Evolutionary conservation across 2,797 vertebrate genomes (phyloP).

Genomic region (Cyclura pinguis): DNA sequence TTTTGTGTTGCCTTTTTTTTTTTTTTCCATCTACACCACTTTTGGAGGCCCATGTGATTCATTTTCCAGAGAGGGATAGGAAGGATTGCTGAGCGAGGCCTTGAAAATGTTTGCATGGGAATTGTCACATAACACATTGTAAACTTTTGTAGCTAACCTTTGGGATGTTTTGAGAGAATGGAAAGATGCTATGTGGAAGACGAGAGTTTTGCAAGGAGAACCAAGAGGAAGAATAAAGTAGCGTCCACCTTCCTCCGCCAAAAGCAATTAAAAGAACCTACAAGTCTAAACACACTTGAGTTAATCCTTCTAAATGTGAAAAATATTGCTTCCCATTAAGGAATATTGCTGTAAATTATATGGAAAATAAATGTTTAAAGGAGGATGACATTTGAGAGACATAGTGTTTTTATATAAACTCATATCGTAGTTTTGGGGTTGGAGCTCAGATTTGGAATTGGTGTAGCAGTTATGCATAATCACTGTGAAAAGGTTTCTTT

Average conservation of each 20-base stretch:
- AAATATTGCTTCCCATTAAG: neutral
- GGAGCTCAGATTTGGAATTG: neutral
- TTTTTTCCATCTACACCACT: neutral
- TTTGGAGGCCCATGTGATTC: conserved; percentile 49
- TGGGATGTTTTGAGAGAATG: conserved; percentile 62
- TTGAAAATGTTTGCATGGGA: conserved; percentile 56
- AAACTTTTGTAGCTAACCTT: conserved; percentile 66
- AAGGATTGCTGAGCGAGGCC: conserved; percentile 34
- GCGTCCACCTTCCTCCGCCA: neutral
- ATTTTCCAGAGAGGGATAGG: conserved; percentile 61
- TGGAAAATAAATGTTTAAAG: conserved; percentile 31
- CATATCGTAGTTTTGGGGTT: neutral
- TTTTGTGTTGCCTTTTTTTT: neutral
- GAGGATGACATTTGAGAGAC: neutral
- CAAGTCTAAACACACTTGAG: conserved; percentile 15
- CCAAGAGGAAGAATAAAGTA: conserved; percentile 35
- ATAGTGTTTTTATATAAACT: neutral
- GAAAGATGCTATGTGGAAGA: conserved; percentile 53
- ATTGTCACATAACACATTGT: conserved; percentile 73
- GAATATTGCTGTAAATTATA: conserved; percentile 19
- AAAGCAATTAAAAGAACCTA: conserved; percentile 17
- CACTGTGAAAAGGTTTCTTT: neutral
- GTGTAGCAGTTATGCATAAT: neutral
- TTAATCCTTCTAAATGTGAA: neutral
- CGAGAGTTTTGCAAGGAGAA: conserved; percentile 61